Evolutionary conservation across 2,113 vertebrate species (phyloP), one percentile per base, ranked within the genome.

Genomic region (Corythornis vintsioides): DNA sequence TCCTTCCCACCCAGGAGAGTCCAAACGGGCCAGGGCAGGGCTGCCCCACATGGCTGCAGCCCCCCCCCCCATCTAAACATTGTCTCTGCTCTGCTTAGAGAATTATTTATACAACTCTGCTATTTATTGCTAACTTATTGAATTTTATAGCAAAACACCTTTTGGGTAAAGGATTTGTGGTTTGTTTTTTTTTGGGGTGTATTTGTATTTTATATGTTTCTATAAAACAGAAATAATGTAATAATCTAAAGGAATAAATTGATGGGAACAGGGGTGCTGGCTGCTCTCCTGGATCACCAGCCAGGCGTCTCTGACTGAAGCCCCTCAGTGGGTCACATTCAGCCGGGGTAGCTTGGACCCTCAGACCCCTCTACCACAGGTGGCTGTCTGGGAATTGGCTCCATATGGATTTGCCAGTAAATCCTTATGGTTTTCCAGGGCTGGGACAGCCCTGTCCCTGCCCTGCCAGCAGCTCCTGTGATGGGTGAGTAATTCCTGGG

Each of bases 41-140:
- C 74, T 1, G 4, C 43, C 79, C 70, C 0, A 0, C 11, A 10
- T 29, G 57, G 18, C 35, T 2, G 1, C 6, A 20, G n/a, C 38
- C 40, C 55, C 38, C 40, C 55, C 14, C 25, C 31, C 63, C 14
- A 1, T 19, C 63, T 31, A 28, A 53, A 53, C 88, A 53, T 53
- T 52, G 4, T 4, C 29, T 70, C 25, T 53, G 47, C 43, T 65
- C 33, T 28, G 4, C 38, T 61, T 38, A 63, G 31, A 73, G 42
- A 73, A 17, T 83, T 94, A 75, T 95, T 94, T 93, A 88, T 93
- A 66, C 52, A 22, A 17, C 13, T 5, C 5, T 17, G 15, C 57
- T 95, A 96, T 97, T 97, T 97, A 96, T 97, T 96, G 79, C 47
- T 97, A 96, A 97, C 12, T 97, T 97, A 96, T 95, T 91, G 59